Percentiles rank a stretch among this genome's conserved stretches.
These are phyloP conservation scores for Coregonus suidteri DNA, from an alignment of 2,797 vertebrate genomes.

Conservation along the genomic window DNA sequence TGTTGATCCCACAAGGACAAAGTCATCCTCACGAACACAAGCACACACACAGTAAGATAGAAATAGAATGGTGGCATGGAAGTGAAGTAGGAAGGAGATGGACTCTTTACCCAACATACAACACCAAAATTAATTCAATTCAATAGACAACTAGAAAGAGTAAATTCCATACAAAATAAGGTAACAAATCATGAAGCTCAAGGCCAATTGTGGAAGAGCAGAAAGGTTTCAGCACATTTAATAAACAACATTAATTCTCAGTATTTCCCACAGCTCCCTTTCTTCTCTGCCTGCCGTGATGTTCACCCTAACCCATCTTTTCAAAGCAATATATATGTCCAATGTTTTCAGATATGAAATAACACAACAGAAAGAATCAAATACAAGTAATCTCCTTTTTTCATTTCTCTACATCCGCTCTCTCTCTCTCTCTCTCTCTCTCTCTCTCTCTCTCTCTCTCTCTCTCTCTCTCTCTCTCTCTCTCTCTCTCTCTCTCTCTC, in stretches of 20 bases:
- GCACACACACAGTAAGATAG: background rate
- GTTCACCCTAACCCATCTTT: constrained; percentile 34
- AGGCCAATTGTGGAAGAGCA: background rate
- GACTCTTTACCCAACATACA: too few relatives aligned
- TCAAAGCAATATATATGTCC: constrained; percentile 43
- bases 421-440: constrained; percentile 57
- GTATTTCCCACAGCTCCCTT: constrained; percentile 30
- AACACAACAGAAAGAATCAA: constrained; percentile 60
- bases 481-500: constrained; percentile 38
- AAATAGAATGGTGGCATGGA: background rate
- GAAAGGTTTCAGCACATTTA: background rate
- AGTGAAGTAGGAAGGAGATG: background rate
- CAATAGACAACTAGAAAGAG: constrained; percentile 1
- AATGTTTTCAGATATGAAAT: constrained; percentile 61
- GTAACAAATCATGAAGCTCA: background rate
- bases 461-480: constrained; percentile 35
- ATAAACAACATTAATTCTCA: background rate
- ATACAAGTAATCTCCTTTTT: constrained; percentile 40
- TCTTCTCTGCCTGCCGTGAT: constrained; percentile 18
- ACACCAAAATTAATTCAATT: background rate
- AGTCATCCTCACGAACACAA: constrained; percentile 28
- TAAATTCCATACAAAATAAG: background rate
- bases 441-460: constrained; percentile 63
- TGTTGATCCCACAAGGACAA: constrained; percentile 65
- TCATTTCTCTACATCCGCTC: constrained; percentile 5